These are phyloP conservation scores for Pitta sordida DNA, from an alignment of 2,113 vertebrate genomes.

Conservation along the genomic window DNA sequence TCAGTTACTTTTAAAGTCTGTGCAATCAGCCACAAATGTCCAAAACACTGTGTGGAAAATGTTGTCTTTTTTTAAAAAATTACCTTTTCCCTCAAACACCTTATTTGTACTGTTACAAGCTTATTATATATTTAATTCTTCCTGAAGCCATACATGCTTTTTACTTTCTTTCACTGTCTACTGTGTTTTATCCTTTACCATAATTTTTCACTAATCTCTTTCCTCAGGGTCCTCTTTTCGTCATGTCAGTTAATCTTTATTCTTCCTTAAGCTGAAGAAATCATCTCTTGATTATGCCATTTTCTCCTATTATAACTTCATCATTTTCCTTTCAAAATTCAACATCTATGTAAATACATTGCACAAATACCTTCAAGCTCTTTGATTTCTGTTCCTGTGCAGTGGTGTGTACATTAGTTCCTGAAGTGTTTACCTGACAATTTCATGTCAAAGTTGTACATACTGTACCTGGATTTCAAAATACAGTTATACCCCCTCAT, in stretches of 20 bases:
- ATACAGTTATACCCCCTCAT: too few species aligned
- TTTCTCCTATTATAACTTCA: neutral
- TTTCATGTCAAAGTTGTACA: neutral
- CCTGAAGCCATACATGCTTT: neutral
- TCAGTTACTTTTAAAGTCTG: neutral
- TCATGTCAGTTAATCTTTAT: neutral
- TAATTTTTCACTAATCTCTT: neutral
- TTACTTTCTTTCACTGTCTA: neutral
- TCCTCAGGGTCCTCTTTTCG: neutral
- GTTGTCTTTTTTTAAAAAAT: neutral
- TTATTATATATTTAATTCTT: neutral
- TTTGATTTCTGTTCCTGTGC: neutral
- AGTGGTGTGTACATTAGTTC: neutral
- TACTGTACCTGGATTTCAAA: neutral
- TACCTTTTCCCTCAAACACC: neutral
- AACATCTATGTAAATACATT: neutral
- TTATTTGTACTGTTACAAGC: neutral
- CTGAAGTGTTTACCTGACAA: neutral
- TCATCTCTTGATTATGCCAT: neutral
- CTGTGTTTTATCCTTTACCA: neutral
- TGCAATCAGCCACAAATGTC: neutral
- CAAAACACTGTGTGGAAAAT: neutral
- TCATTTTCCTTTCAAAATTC: neutral
- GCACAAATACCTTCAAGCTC: neutral
- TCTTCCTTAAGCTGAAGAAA: constrained; percentile 2